Conservation (phyloP, 2,797 vertebrate species). For the Pantherophis alleghaniensis region DNA sequence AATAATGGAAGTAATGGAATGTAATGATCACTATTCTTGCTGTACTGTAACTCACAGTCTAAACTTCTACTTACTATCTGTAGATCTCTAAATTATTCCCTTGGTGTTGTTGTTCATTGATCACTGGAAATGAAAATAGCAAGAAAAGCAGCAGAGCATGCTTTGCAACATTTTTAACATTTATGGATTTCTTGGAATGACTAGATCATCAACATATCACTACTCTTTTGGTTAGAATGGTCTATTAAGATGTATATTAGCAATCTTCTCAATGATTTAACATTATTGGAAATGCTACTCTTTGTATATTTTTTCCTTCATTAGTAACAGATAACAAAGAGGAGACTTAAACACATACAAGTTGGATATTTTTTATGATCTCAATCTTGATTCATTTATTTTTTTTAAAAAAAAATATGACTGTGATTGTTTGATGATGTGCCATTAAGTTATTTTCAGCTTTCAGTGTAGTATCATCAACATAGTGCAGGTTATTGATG, state of each 20-base stretch:
- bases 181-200: constrained; percentile 58
- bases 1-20: constrained; percentile 34
- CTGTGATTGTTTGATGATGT: neutral
- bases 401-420: neutral
- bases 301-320: constrained; percentile 36
- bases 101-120: constrained; percentile 50
- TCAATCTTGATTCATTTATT: constrained; percentile 12
- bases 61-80: constrained; percentile 56
- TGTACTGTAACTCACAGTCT: constrained; percentile 38
- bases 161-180: constrained; percentile 54
- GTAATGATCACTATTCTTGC: neutral
- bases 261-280: constrained; percentile 29
- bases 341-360: neutral
- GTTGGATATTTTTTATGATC: neutral
- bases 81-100: constrained; percentile 50
- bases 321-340: constrained; percentile 1
- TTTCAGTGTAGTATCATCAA: neutral
- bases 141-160: constrained; percentile 44
- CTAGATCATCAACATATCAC: constrained; percentile 47
- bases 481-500: neutral
- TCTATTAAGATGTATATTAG: constrained; percentile 46
- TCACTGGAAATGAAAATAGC: constrained; percentile 57
- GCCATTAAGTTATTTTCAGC: neutral
- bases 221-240: constrained; percentile 37
- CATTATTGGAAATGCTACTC: neutral